Base-by-base conservation (phyloP, 2,797 vertebrate species). In the Buphagus erythrorhynchus region DNA sequence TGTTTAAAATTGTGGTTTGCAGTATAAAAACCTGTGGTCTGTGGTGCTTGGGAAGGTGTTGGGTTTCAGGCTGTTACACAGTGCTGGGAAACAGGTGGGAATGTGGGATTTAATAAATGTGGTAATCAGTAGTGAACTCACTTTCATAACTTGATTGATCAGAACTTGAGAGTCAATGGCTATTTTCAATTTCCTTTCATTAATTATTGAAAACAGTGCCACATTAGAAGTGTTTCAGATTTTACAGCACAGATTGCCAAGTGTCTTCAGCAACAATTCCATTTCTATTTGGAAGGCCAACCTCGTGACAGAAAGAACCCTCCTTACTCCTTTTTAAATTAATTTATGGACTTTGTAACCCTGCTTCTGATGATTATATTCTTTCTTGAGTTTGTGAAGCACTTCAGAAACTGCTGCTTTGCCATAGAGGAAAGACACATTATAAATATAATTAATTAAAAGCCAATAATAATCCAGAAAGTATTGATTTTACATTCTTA, bases 121-220 rank as follows among this genome's bases (percentile, higher is more conserved):
- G 11, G 14, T 33, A 92, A 55, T 82, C 22, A n/a, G 16, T 36
- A 88, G 51, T 51, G 38, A 86, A 51, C 43, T 22, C 2, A 0
- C 74, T 88, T 92, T 55, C 11, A 10, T 75, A 35, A 69, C 58
- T 54, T 76, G 42, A 92, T 88, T 68, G 57, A 85, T 92, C 43
- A 28, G 1, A 2, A 14, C 46, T 58, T 81, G 26, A 67, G 52
- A 93, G 25, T 80, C 54, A 54, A 35, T 78, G 18, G 17, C 58
- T 82, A 4, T 86, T 93, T 91, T 74, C 75, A 58, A n/a, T 93
- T 95, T 84, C 49, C 62, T 88, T 68, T 92, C 49, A 68, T 95
- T 90, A 88, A 90, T 72, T 96, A 65, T 66, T 92, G 51, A 92
- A 81, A 81, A 69, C 22, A 55, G 33, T 85, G 25, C 48, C 54